phyloP scores from a whole-genome alignment of 2,888 invertebrate species.

The Andrena haemorrhoa region DNA sequence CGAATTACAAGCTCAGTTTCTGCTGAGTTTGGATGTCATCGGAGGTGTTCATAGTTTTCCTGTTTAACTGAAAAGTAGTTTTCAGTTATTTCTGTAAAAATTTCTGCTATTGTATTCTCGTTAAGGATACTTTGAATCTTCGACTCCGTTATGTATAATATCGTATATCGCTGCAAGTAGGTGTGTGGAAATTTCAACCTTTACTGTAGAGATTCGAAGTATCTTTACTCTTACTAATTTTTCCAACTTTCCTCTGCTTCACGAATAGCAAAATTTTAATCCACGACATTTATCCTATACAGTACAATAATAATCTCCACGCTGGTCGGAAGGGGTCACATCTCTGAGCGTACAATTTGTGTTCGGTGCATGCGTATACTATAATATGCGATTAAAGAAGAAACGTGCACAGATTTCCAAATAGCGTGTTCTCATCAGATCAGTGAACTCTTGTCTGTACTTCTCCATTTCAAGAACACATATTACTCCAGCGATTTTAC shows the following conservation, averaged over 20 bases:
- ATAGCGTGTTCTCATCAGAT: background rate
- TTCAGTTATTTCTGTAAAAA: too few species aligned
- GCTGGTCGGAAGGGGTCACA: background rate
- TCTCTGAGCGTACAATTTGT: background rate
- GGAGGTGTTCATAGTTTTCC: too few species aligned
- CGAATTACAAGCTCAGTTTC: too few species aligned
- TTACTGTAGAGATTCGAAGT: background rate
- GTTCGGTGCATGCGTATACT: conserved; percentile 9
- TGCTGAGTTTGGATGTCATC: too few species aligned
- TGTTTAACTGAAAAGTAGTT: too few species aligned
- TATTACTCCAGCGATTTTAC: background rate
- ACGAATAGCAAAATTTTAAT: too few species aligned
- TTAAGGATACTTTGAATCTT: too few species aligned
- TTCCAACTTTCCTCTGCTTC: background rate
- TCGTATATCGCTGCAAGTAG: background rate
- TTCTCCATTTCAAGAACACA: background rate
- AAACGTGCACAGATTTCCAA: background rate
- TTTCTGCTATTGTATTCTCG: too few species aligned
- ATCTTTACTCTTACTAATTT: background rate
- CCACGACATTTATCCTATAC: background rate
- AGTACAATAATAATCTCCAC: conserved; percentile 1
- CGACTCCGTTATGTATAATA: too few species aligned
- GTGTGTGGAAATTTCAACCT: background rate
- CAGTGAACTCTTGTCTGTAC: background rate
- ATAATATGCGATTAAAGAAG: background rate